Evolutionary conservation across 2,797 vertebrate species (phyloP).

Genomic region (Enteromius thamalakanensis): DNA sequence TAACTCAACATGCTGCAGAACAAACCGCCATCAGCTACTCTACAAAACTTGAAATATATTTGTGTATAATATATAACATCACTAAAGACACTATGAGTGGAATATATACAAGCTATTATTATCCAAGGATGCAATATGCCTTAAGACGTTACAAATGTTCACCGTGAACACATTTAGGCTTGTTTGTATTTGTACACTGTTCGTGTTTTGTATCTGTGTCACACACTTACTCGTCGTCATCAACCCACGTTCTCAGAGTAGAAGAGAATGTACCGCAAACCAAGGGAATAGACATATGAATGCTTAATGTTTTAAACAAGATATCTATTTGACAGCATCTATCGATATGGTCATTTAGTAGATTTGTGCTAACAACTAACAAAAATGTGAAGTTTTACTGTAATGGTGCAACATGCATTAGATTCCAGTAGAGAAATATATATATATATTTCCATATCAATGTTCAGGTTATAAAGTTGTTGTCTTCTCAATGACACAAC

Average conservation of each 20-base stretch:
- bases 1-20: conserved; percentile 52
- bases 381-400: conserved; percentile 33
- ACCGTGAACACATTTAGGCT: conserved; percentile 60
- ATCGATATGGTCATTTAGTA: conserved; percentile 17
- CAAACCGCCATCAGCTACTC: conserved; percentile 53
- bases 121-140: conserved; percentile 72
- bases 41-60: conserved; percentile 55
- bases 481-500: conserved; percentile 14
- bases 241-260: conserved; percentile 13
- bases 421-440: conserved; percentile 27
- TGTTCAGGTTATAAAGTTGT: neutral
- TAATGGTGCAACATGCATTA: conserved; percentile 26
- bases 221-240: conserved; percentile 11
- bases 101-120: conserved; percentile 68
- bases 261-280: conserved; percentile 9
- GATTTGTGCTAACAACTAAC: conserved; percentile 14
- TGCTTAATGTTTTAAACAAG: conserved; percentile 29
- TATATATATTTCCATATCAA: conserved; percentile 18
- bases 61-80: conserved; percentile 45
- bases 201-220: conserved; percentile 38
- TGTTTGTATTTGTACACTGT: conserved; percentile 44
- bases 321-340: conserved; percentile 45
- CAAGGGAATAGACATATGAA: conserved; percentile 39
- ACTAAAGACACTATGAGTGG: conserved; percentile 58
- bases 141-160: conserved; percentile 70